Percentiles rank a stretch among this genome's conserved stretches.
These are phyloP conservation scores for Pyrrhia umbra DNA, from an alignment of 2,888 invertebrate species.

Conservation along the genomic window DNA sequence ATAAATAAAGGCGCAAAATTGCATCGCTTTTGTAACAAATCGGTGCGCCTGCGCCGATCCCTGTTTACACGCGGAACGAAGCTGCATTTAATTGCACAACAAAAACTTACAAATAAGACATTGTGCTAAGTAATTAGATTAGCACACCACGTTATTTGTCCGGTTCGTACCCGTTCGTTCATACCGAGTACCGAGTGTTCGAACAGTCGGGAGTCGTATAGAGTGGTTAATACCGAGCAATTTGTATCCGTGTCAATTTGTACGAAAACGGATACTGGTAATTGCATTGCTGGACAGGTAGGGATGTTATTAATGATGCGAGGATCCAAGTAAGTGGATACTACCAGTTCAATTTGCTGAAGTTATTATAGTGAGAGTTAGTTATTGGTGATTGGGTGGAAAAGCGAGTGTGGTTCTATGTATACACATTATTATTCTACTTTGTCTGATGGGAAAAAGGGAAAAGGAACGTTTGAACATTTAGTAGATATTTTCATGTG, in stretches of 20 bases:
- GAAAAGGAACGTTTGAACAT: too few relatives aligned
- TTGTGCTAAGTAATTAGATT: constrained; percentile 89
- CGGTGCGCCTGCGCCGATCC: constrained; percentile 66
- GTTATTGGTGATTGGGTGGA: constrained; percentile 32
- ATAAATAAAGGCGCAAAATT: constrained; percentile 64
- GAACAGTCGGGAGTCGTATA: constrained; percentile 62
- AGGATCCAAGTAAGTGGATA: constrained; percentile 53
- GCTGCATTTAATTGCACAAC: constrained; percentile 82
- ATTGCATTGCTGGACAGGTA: constrained; percentile 67
- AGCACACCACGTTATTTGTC: constrained; percentile 81
- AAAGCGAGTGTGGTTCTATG: constrained; percentile 17
- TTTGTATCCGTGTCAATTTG: constrained; percentile 73
- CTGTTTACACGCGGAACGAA: constrained; percentile 79
- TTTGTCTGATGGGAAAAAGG: too few relatives aligned
- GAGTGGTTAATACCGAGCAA: constrained; percentile 73
- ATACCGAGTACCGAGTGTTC: constrained; percentile 18
- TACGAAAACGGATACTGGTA: constrained; percentile 72
- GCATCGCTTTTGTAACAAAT: constrained; percentile 73
- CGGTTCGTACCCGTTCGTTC: constrained; percentile 48
- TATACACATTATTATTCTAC: neutral
- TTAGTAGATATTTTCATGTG: too few relatives aligned
- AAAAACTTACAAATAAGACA: constrained; percentile 87
- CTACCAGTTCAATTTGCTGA: constrained; percentile 54
- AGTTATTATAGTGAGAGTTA: constrained; percentile 54
- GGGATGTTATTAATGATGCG: constrained; percentile 66